Evolutionary conservation across 2,797 vertebrate genomes (phyloP), one percentile per base, ranked within the genome.

Genomic region (Enteromius radiatus): DNA sequence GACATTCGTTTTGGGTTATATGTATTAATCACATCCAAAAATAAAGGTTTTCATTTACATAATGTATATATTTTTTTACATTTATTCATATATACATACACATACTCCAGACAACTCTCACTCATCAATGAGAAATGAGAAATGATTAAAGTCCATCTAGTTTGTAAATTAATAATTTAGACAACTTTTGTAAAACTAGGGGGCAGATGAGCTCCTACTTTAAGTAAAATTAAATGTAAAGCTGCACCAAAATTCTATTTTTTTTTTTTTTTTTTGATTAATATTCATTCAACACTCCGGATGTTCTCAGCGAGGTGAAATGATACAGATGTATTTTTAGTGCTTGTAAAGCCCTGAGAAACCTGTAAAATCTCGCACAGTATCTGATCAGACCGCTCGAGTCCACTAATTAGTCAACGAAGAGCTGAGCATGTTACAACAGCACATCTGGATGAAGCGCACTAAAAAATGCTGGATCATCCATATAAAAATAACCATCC

Each of bases 401-500:
- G 59, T 56, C 21, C 41, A n/a, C 81, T 85, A 85, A 85, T 83
- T 67, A 87, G 71, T 74, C 78, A 78, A 67, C 23, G 26, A 71
- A 64, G 79, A 74, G 80, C 80, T 59, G 52, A 70, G 17, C 38
- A 75, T 75, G 71, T 82, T 67, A 75, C 23, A 75, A 56, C 31
- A 68, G 45, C 80, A 76, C 47, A 76, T 76, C 47, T 67, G 59
- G 45, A 67, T 56, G 11, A 12, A 56, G 45, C 36, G 7, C 56
- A 64, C 17, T 28, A 65, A 74, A 71, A 76, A 68, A 76, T 2
- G 47, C 81, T 68, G 45, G 33, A 41, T 75, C 59, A 52, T 67
- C 47, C 33, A 4, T 65, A 41, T 82, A 82, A 59, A 82, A 82
- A 69, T 76, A 69, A 56, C 49, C 12, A 45, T 59, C 63, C 49